phyloP scores from a whole-genome alignment of 2,797 vertebrate species.

The Hapalemur alaotrensis region DNA sequence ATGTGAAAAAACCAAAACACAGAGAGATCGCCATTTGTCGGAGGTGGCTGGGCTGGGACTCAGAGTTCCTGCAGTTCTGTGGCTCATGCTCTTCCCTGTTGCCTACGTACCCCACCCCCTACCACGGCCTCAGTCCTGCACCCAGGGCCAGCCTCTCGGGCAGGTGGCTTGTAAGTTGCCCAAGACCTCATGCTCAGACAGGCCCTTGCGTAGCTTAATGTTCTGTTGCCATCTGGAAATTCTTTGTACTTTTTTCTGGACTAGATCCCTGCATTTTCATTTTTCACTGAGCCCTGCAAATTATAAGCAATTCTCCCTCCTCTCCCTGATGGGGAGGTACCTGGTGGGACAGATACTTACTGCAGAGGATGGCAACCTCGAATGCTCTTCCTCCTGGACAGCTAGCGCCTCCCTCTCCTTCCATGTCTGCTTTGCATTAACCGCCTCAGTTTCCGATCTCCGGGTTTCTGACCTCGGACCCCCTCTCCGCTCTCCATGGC shows the following conservation, averaged over 20 bases:
- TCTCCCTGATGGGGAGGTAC: not conserved
- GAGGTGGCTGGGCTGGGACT: not conserved
- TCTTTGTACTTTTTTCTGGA: not conserved
- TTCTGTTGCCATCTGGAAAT: not conserved
- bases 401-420: too few species aligned
- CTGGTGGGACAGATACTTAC: not conserved
- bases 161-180: too few species aligned
- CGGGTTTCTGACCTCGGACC: not conserved
- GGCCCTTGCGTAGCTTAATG: not conserved
- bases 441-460: not conserved
- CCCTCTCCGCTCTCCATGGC: not conserved
- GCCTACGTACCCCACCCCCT: too few species aligned
- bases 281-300: not conserved
- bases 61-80: too few species aligned
- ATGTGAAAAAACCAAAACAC: not conserved
- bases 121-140: rapidly evolving
- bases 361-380: not conserved
- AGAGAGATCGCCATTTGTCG: not conserved
- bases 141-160: rapidly evolving
- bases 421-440: not conserved
- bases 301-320: not conserved
- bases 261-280: not conserved
- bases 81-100: not conserved
- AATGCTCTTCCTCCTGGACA: too few species aligned
- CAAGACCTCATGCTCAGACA: too few species aligned